Evolutionary conservation across 2,888 invertebrate species (phyloP).

Genomic region (Boloria euphrosyne): DNA sequence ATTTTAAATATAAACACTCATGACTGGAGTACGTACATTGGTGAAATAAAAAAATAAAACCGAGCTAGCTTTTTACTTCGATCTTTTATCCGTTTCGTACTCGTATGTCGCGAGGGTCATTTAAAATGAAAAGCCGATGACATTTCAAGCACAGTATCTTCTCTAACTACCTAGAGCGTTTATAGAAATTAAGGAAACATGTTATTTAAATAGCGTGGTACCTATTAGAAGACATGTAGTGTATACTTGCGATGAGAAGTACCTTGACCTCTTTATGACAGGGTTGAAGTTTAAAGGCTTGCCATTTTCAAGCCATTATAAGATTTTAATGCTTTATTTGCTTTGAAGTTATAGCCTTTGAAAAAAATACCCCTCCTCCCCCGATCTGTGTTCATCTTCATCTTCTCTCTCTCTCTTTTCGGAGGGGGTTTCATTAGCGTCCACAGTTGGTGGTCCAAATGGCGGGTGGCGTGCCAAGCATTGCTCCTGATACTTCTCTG

Average conservation of each 20-base stretch:
- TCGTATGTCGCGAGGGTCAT: not conserved
- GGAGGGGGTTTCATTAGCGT: no score
- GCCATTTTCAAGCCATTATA: not conserved
- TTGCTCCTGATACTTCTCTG: no score
- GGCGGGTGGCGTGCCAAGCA: no score
- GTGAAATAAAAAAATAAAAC: no score
- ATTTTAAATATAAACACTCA: no score
- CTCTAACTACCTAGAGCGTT: conserved; percentile 3
- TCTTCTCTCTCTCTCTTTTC: no score
- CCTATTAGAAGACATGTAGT: not conserved
- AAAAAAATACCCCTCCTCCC: no score
- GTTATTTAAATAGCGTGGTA: not conserved
- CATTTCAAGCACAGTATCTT: not conserved
- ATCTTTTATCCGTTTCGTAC: not conserved
- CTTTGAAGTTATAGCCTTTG: no score
- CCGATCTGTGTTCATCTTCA: no score
- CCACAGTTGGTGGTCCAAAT: no score
- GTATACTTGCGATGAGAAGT: conserved; percentile 1
- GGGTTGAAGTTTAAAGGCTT: conserved; percentile 6
- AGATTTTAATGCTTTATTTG: not conserved
- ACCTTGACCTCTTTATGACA: conserved; percentile 15
- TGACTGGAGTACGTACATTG: no score
- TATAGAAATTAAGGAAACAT: not conserved
- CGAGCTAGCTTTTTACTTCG: no score
- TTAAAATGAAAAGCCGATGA: not conserved